Percentiles rank a stretch among this genome's conserved stretches.
Conservation (phyloP, 1,140 invertebrate genomes). For the Phortica variegata region DNA sequence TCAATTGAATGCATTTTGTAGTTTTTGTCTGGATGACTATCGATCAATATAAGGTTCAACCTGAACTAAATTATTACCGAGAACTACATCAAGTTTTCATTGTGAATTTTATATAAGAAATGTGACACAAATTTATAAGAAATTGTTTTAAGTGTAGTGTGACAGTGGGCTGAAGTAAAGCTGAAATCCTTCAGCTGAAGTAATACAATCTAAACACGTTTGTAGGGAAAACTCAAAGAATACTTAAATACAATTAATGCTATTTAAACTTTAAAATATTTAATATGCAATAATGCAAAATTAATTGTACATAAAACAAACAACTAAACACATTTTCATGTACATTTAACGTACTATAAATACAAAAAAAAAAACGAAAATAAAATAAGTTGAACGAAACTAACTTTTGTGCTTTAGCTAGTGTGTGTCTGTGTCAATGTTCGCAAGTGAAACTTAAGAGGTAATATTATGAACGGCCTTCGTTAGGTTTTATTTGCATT, state of each 20-base stretch:
- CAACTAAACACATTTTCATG: constrained; percentile 36
- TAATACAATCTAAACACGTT: background rate
- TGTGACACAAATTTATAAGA: constrained; percentile 5
- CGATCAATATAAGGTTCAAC: no score
- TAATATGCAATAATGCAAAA: constrained; percentile 19
- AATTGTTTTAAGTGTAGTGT: no score
- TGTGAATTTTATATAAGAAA: constrained; percentile 8
- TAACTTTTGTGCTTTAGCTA: constrained; percentile 33
- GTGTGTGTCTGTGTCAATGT: constrained; percentile 23
- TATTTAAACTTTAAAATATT: constrained; percentile 13
- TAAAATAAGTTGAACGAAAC: no score
- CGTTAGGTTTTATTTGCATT: constrained; percentile 9
- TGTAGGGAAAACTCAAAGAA: background rate
- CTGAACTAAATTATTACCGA: no score
- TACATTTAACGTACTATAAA: constrained; percentile 30
- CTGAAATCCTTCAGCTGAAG: no score
- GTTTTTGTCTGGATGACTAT: no score
- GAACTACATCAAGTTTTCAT: no score
- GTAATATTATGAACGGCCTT: constrained; percentile 29
- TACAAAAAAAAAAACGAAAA: no score
- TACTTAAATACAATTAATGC: background rate
- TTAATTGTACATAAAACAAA: constrained; percentile 7
- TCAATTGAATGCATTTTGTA: no score
- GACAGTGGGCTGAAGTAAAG: no score
- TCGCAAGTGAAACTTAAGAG: constrained; percentile 16